A percentile compares a stretch with the other conserved stretches of the same genome.
Evolutionary conservation across 1,140 invertebrate genomes (phyloP).

Genomic region (Pogonus chalceus): DNA sequence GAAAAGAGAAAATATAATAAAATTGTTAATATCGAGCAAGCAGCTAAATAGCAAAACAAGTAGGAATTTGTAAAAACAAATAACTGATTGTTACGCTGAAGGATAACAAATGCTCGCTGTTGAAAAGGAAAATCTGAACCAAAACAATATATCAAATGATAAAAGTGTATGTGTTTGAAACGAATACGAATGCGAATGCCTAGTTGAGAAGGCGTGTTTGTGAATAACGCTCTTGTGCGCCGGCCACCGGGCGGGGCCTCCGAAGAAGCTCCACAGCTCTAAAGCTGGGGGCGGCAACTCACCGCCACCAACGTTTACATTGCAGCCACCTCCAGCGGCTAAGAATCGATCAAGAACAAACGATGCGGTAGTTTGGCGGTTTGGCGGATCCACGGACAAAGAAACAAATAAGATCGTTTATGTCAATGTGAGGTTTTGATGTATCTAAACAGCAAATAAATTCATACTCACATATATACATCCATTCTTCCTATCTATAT

Average conservation of each 20-base stretch:
- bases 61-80: too few relatives aligned
- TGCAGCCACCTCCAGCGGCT: not conserved
- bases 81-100: too few relatives aligned
- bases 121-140: too few relatives aligned
- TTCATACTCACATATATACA: not conserved
- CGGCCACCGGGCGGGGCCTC: constrained; percentile 1
- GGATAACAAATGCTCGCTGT: too few relatives aligned
- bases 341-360: not conserved
- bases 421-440: not conserved
- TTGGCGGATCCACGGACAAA: not conserved
- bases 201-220: not conserved
- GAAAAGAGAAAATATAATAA: too few relatives aligned
- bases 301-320: not conserved
- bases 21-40: too few relatives aligned
- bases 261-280: not conserved
- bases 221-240: not conserved
- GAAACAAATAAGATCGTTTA: constrained; percentile 1
- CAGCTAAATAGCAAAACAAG: too few relatives aligned
- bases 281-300: not conserved
- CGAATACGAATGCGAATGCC: not conserved
- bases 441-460: constrained; percentile 5
- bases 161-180: too few relatives aligned
- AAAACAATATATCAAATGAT: too few relatives aligned
- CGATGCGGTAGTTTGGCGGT: not conserved
- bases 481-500: too few relatives aligned